Evolutionary conservation across 2,113 vertebrate genomes (phyloP).

Genomic region (Ia io): DNA sequence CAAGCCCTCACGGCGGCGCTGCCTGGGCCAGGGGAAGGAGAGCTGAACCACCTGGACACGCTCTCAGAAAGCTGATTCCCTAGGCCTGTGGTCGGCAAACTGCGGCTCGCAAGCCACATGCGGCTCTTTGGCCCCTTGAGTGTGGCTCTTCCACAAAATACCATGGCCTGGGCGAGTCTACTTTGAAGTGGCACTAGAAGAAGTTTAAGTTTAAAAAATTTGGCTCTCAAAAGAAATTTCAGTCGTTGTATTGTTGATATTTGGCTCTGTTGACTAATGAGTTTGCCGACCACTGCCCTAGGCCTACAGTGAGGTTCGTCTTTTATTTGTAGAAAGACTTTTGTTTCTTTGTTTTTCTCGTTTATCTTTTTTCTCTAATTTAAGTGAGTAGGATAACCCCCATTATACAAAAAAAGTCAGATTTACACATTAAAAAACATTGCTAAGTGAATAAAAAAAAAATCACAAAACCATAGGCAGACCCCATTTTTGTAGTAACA

Average conservation of each 20-base stretch:
- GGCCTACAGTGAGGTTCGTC: not conserved
- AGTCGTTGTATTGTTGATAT: too few species aligned
- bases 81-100: too few species aligned
- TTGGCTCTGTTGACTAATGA: too few species aligned
- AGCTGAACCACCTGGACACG: too few species aligned
- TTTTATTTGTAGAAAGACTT: not conserved
- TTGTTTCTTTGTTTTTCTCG: not conserved
- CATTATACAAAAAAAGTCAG: not conserved
- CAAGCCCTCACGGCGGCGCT: rapidly evolving
- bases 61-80: not conserved
- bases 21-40: not conserved
- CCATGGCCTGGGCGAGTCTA: too few species aligned
- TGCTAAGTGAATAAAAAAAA: not conserved
- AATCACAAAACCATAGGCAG: not conserved
- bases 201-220: too few species aligned
- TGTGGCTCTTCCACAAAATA: too few species aligned
- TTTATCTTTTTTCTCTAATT: not conserved
- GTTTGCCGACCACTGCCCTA: too few species aligned
- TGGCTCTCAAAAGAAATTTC: too few species aligned
- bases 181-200: too few species aligned
- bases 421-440: not conserved
- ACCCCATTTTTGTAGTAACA: not conserved
- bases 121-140: too few species aligned
- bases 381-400: not conserved
- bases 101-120: too few species aligned